Evolutionary conservation across 92 coral and sea anemone genomes (phyloP).

Genomic region (Paragorgia papillata): DNA sequence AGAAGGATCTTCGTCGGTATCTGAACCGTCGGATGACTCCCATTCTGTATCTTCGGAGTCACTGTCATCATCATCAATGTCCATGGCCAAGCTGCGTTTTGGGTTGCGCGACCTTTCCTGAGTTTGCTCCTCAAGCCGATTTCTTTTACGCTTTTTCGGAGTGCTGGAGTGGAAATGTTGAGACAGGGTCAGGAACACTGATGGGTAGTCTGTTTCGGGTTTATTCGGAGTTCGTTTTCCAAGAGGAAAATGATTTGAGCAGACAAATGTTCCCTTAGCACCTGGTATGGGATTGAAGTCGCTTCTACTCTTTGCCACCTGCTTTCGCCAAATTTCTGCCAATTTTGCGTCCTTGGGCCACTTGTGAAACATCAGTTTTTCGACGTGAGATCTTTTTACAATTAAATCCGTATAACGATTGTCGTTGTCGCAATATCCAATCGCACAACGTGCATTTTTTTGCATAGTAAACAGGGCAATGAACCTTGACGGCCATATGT

Average conservation of each 20-base stretch:
- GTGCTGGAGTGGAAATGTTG: neutral
- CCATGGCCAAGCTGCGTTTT: constrained; percentile 1
- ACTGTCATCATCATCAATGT: too few relatives aligned
- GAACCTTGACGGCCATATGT: too few relatives aligned
- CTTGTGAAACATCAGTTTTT: constrained; percentile 42
- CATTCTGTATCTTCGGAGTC: too few relatives aligned
- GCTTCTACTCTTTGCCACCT: constrained; percentile 54
- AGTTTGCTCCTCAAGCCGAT: too few relatives aligned
- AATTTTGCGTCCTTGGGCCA: constrained; percentile 57
- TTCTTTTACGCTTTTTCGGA: constrained; percentile 33
- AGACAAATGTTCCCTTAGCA: constrained; percentile 44
- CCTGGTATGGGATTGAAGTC: constrained; percentile 50
- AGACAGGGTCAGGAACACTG: constrained; percentile 22
- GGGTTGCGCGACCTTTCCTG: too few relatives aligned
- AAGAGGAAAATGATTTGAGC: constrained; percentile 46
- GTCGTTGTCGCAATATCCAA: constrained; percentile 60
- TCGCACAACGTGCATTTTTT: constrained; percentile 61
- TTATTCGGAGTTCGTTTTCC: constrained; percentile 32
- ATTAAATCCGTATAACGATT: constrained; percentile 49
- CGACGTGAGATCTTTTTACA: constrained; percentile 47
- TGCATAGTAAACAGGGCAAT: too few relatives aligned
- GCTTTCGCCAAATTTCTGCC: constrained; percentile 55
- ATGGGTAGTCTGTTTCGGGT: constrained; percentile 57
- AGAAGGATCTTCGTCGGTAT: too few relatives aligned
- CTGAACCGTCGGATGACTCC: too few relatives aligned